A percentile compares a stretch with the other conserved stretches of the same genome.
Evolutionary conservation across 2,113 vertebrate genomes (phyloP).

Genomic region (Illadopsis cleaveri): DNA sequence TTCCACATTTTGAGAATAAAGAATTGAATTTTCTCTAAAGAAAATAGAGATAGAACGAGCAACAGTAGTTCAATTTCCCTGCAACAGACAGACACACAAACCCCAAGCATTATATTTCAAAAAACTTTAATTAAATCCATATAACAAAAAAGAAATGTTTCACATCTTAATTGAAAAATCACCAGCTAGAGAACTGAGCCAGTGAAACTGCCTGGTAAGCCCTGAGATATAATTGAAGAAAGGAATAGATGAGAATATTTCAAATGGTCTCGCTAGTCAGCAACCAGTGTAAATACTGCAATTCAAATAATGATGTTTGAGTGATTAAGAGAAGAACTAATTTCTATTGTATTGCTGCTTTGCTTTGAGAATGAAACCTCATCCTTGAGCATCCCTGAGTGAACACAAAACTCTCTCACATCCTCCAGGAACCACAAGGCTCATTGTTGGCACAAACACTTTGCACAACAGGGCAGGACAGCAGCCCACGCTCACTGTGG

Average conservation of each 20-base stretch:
- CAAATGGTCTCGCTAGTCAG: constrained; percentile 25
- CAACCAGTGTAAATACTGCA: neutral
- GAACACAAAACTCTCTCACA: neutral
- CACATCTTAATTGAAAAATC: constrained; percentile 59
- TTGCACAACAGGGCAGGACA: rapidly evolving
- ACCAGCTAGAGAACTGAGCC: constrained; percentile 34
- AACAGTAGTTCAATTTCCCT: constrained; percentile 28
- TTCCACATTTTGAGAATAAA: neutral
- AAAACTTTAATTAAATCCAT: constrained; percentile 61
- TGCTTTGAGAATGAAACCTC: neutral
- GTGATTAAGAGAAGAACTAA: constrained; percentile 4
- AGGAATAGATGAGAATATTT: constrained; percentile 37
- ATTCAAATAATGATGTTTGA: neutral
- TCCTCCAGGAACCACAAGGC: neutral
- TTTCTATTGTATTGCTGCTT: neutral
- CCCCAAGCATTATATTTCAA: constrained; percentile 30
- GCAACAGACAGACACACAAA: constrained; percentile 3
- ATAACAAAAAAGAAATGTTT: constrained; percentile 42
- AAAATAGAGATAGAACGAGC: neutral
- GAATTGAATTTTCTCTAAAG: neutral
- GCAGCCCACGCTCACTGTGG: rapidly evolving
- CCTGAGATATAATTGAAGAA: constrained; percentile 21
- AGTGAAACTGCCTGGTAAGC: neutral
- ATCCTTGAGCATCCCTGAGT: neutral
- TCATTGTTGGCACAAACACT: rapidly evolving